Conservation (phyloP, 2,888 invertebrate species). For the Ephialtes manifestator region DNA sequence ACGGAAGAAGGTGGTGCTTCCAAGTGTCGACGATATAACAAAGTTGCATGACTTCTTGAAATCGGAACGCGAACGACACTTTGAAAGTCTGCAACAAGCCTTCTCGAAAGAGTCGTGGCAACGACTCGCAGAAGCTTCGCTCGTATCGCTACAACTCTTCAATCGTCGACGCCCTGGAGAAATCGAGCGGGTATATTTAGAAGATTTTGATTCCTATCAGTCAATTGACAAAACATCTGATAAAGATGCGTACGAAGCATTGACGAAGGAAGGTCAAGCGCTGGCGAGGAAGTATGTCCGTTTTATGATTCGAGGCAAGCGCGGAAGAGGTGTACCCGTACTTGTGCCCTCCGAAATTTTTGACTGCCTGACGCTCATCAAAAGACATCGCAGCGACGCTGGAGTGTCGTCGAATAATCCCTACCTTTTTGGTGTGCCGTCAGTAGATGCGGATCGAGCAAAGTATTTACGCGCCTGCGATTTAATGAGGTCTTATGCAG, state of each 20-base stretch:
- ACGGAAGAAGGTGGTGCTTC: constrained; percentile 62
- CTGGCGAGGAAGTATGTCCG: constrained; percentile 63
- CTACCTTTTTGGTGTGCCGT: constrained; percentile 68
- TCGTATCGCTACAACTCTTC: constrained; percentile 71
- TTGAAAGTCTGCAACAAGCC: constrained; percentile 31
- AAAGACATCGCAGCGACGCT: constrained; percentile 55
- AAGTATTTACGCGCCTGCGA: constrained; percentile 73
- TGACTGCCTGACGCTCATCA: constrained; percentile 58
- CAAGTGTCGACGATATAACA: constrained; percentile 61
- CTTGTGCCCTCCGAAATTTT: constrained; percentile 61
- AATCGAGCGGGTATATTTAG: constrained; percentile 68
- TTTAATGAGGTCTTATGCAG: constrained; percentile 71
- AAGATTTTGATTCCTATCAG: constrained; percentile 70
- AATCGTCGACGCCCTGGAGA: constrained; percentile 74
- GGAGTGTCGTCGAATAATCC: constrained; percentile 55
- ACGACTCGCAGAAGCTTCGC: constrained; percentile 65
- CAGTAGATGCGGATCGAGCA: constrained; percentile 36
- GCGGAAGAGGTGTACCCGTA: constrained; percentile 65
- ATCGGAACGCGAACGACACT: constrained; percentile 25
- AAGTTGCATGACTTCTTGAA: constrained; percentile 57
- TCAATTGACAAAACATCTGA: constrained; percentile 67
- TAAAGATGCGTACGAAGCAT: constrained; percentile 58
- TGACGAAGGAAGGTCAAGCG: neutral
- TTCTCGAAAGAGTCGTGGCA: constrained; percentile 61
- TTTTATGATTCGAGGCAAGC: constrained; percentile 69